These are phyloP conservation scores for Drosophila teissieri DNA, from an alignment of 1,140 invertebrate genomes.

Conservation along the genomic window DNA sequence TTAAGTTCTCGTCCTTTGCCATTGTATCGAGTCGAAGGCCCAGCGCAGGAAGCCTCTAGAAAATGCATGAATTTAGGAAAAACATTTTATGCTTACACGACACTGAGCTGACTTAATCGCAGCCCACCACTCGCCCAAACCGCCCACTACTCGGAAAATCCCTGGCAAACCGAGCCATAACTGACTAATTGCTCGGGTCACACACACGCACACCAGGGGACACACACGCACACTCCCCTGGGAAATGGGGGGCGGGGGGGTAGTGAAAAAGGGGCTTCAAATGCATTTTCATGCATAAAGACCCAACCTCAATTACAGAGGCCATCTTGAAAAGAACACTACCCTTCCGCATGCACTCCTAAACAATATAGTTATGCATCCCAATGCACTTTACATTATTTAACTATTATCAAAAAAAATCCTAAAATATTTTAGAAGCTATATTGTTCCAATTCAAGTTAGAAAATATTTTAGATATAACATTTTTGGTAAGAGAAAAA, in stretches of 20 bases:
- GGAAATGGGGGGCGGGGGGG: neutral
- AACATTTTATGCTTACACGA: slow-evolving; percentile 44
- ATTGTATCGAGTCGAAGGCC: slow-evolving; percentile 27
- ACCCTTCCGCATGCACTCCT: slow-evolving; percentile 8
- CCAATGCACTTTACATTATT: slow-evolving; percentile 10
- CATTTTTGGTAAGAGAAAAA: neutral
- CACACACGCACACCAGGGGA: slow-evolving; percentile 33
- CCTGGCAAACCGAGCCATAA: slow-evolving; percentile 58
- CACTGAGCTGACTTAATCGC: slow-evolving; percentile 32
- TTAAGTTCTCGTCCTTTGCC: slow-evolving; percentile 9
- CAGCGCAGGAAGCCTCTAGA: neutral
- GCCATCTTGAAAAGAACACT: slow-evolving; percentile 40
- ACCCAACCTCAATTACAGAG: slow-evolving; percentile 67
- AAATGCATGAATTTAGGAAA: slow-evolving; percentile 25
- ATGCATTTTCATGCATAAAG: slow-evolving; percentile 65
- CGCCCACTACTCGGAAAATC: neutral
- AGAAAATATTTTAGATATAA: neutral
- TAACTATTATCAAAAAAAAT: too few species aligned
- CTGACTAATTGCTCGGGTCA: slow-evolving; percentile 75
- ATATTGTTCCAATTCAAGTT: too few species aligned
- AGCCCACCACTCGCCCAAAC: slow-evolving; percentile 2
- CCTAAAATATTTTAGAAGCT: too few species aligned
- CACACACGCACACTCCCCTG: slow-evolving; percentile 27
- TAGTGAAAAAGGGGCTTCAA: slow-evolving; percentile 12
- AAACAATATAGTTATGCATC: slow-evolving; percentile 57